Conservation (phyloP, 2,888 invertebrate genomes). For the Brassicogethes aeneus region DNA sequence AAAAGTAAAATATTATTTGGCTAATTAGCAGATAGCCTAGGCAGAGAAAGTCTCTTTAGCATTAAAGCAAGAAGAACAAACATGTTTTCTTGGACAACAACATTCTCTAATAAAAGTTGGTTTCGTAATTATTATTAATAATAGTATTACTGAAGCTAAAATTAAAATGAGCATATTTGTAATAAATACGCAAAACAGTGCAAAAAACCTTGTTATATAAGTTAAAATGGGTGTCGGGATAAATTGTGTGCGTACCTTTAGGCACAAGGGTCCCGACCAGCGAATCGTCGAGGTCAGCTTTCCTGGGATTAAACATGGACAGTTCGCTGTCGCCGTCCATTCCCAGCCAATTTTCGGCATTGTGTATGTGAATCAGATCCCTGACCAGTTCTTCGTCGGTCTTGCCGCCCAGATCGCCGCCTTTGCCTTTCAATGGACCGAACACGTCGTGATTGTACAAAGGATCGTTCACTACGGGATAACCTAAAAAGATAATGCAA, state of each 20-base stretch:
- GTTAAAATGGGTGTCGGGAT: too few species aligned
- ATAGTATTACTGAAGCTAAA: too few species aligned
- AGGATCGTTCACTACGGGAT: constrained; percentile 95
- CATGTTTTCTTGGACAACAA: too few species aligned
- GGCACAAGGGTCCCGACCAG: constrained; percentile 35
- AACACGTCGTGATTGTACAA: constrained; percentile 95
- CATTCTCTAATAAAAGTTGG: too few species aligned
- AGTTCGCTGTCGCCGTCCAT: constrained; percentile 83
- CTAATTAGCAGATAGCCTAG: too few species aligned
- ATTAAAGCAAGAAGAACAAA: too few species aligned
- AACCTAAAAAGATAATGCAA: constrained; percentile 56
- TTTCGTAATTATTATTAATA: too few species aligned
- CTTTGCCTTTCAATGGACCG: constrained; percentile 86
- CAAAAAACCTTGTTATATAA: too few species aligned
- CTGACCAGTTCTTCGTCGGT: constrained; percentile 80
- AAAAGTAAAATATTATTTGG: too few species aligned
- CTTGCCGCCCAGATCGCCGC: constrained; percentile 81
- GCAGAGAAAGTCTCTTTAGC: too few species aligned
- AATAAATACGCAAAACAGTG: too few species aligned
- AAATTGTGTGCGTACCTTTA: constrained; percentile 35
- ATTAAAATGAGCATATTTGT: too few species aligned
- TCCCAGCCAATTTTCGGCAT: constrained; percentile 89
- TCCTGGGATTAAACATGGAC: constrained; percentile 65
- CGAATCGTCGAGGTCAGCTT: constrained; percentile 43
- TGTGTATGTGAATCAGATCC: constrained; percentile 86